A percentile compares a stretch with the other conserved stretches of the same genome.
These are phyloP conservation scores for Huso huso DNA, from an alignment of 2,797 vertebrate genomes.

Conservation along the genomic window DNA sequence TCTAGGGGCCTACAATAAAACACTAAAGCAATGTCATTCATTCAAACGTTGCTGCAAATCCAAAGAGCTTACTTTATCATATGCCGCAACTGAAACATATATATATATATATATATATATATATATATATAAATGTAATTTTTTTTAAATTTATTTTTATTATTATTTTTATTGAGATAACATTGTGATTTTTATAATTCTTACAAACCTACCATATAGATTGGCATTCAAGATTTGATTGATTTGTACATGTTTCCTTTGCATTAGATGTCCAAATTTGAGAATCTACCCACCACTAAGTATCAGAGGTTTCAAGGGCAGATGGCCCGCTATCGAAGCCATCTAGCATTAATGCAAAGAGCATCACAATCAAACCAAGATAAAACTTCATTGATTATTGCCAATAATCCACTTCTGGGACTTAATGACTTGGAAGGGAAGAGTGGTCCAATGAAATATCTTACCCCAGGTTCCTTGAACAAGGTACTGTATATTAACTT, in stretches of 20 bases:
- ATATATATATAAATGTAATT: no score
- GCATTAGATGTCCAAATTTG: not conserved
- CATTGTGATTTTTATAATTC: no score
- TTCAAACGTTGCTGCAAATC: no score
- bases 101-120: no score
- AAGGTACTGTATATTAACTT: slow-evolving; percentile 20
- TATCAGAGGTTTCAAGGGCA: slow-evolving; percentile 23
- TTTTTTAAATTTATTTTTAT: no score
- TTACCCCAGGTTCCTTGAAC: slow-evolving; percentile 15
- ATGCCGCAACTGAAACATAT: no score
- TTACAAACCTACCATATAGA: no score
- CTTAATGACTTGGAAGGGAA: slow-evolving; percentile 17
- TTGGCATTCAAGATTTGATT: no score
- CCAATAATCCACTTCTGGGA: slow-evolving; percentile 39
- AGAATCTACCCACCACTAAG: not conserved
- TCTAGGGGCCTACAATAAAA: no score
- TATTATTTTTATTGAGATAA: no score
- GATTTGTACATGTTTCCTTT: not conserved
- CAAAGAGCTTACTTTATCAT: no score
- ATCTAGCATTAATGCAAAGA: slow-evolving; percentile 30
- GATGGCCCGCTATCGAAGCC: slow-evolving; percentile 23
- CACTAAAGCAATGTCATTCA: no score
- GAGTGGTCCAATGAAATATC: slow-evolving; percentile 23
- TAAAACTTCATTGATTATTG: slow-evolving; percentile 39
- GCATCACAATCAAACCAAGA: slow-evolving; percentile 39